A percentile compares a stretch with the other conserved stretches of the same genome.
Evolutionary conservation across 2,113 vertebrate species (phyloP).

Genomic region (Mola mola): DNA sequence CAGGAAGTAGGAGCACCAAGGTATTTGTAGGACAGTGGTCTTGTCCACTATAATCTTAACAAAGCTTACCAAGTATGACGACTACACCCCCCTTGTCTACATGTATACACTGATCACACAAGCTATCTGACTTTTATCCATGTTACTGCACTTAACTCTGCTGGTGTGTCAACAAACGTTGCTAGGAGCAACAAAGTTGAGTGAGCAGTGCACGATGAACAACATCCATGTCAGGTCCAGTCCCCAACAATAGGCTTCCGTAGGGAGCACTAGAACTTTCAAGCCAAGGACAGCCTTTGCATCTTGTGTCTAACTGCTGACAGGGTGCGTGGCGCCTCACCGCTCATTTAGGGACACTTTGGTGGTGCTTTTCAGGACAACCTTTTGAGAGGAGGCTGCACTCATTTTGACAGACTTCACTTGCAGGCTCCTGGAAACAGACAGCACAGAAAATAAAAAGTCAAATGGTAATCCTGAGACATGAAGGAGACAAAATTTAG

Average conservation of each 20-base stretch:
- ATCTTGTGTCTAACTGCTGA: conserved; percentile 75
- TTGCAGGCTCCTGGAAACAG: conserved; percentile 51
- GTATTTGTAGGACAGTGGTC: conserved; percentile 39
- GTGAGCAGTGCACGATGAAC: conserved; percentile 74
- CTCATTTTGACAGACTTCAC: conserved; percentile 87
- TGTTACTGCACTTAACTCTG: neutral
- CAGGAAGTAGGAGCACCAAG: conserved; percentile 40
- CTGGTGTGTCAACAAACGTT: neutral
- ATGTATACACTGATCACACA: conserved; percentile 70
- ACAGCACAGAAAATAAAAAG: neutral
- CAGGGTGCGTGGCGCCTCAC: conserved; percentile 90
- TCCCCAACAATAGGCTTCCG: conserved; percentile 68
- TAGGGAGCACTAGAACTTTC: conserved; percentile 63
- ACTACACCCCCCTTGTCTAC: conserved; percentile 56
- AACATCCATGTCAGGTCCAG: conserved; percentile 67
- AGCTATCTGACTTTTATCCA: neutral
- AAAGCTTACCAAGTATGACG: conserved; percentile 56
- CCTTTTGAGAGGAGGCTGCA: conserved; percentile 94
- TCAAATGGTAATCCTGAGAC: neutral
- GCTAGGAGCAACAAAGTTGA: conserved; percentile 21
- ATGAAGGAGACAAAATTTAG: neutral
- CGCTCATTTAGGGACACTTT: conserved; percentile 99
- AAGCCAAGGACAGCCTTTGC: conserved; percentile 67
- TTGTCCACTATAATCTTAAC: conserved; percentile 50
- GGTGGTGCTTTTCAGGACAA: conserved; percentile 99